A percentile compares a stretch with the other conserved stretches of the same genome.
phyloP scores from a whole-genome alignment of 2,888 invertebrate species.

The Cyclophora punctaria region DNA sequence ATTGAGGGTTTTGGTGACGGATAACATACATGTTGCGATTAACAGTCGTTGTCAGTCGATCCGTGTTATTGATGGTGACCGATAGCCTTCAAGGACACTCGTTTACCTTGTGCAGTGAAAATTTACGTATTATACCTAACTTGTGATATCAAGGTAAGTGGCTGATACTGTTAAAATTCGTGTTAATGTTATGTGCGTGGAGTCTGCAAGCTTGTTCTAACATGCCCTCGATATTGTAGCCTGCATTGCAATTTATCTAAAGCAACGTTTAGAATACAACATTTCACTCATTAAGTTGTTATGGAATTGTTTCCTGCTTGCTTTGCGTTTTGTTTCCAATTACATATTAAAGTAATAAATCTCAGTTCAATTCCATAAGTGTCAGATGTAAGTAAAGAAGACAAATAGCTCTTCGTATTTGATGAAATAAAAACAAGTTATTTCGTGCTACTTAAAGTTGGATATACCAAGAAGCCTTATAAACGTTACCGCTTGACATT shows the following conservation, averaged over 20 bases:
- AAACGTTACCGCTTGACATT: background rate
- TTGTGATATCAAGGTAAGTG: conserved; percentile 47
- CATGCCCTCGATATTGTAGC: conserved; percentile 25
- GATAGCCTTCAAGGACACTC: conserved; percentile 33
- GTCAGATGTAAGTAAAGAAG: no score
- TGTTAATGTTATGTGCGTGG: conserved; percentile 4
- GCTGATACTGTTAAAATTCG: conserved; percentile 9
- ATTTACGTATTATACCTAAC: conserved; percentile 27
- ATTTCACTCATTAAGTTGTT: no score
- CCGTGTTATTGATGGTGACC: conserved; percentile 43
- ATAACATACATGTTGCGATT: conserved; percentile 43
- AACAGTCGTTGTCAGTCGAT: conserved; percentile 39
- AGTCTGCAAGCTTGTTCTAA: conserved; percentile 15
- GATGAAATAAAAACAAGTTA: no score
- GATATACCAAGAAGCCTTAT: no score
- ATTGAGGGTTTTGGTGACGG: conserved; percentile 23
- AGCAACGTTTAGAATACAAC: no score
- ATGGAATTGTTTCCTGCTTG: no score
- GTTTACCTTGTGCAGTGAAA: conserved; percentile 26
- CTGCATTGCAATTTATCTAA: conserved; percentile 8
- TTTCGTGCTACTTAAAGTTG: no score
- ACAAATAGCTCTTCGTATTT: no score
- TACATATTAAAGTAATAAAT: no score
- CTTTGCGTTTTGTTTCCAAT: no score
- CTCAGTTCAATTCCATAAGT: no score